Conservation (phyloP, 2,113 vertebrate species). For the Ceuthmochares aereus region DNA sequence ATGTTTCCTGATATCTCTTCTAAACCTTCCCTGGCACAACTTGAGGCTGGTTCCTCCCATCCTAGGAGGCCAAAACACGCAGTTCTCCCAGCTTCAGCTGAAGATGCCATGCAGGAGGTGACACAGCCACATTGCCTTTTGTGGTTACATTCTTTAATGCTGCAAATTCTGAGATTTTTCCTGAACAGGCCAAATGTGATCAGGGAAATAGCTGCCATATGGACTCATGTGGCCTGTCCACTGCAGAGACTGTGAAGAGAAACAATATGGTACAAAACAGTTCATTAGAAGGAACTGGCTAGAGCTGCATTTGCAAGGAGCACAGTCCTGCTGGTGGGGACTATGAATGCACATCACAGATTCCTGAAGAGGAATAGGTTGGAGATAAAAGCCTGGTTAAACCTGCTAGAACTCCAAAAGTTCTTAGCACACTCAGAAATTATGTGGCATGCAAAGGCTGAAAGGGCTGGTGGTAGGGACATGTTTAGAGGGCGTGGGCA, state of each 20-base stretch:
- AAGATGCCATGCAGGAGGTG: fast-evolving
- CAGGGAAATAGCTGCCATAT: background rate
- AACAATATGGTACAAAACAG: fast-evolving
- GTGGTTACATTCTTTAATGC: fast-evolving
- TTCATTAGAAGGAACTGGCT: background rate
- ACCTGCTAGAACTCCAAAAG: background rate
- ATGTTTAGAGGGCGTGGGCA: background rate
- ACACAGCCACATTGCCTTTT: background rate
- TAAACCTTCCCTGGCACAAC: no score
- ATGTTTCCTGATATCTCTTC: no score
- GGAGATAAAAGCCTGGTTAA: background rate
- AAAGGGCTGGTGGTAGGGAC: no score
- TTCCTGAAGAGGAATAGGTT: fast-evolving
- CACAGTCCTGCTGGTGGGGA: background rate
- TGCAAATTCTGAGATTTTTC: background rate
- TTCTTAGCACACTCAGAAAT: background rate
- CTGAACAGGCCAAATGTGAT: background rate
- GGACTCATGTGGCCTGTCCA: background rate
- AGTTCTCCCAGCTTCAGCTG: background rate
- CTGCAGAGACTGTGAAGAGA: background rate
- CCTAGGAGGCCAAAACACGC: background rate
- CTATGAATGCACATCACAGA: background rate
- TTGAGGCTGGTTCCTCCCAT: no score
- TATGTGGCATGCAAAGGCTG: background rate
- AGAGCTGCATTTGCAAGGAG: background rate